phyloP scores from a whole-genome alignment of 2,888 invertebrate species.

The Drosophila niveifrons region DNA sequence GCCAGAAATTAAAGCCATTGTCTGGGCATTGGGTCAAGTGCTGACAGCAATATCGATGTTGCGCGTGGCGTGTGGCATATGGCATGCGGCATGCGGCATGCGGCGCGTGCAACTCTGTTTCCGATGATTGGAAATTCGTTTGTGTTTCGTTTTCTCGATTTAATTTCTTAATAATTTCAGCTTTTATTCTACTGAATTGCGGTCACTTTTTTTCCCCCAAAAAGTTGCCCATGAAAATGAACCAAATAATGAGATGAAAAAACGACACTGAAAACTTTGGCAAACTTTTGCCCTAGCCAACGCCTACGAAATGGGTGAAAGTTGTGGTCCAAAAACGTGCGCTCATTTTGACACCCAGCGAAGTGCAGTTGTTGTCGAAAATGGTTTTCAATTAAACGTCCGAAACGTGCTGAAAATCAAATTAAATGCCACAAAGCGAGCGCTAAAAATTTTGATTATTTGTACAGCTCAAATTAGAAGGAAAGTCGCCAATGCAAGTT shows the following conservation, averaged over 20 bases:
- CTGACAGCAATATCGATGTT: conserved; percentile 52
- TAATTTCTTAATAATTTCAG: conserved; percentile 4
- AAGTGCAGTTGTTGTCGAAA: conserved; percentile 59
- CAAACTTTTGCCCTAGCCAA: conserved; percentile 56
- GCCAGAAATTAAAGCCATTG: conserved; percentile 75
- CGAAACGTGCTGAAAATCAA: conserved; percentile 79
- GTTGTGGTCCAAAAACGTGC: conserved; percentile 68
- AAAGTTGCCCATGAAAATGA: conserved; percentile 23
- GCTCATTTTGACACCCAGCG: conserved; percentile 72
- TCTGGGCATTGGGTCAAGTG: conserved; percentile 76
- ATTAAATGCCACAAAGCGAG: conserved; percentile 71
- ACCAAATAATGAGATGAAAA: conserved; percentile 31
- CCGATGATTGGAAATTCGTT: conserved; percentile 47
- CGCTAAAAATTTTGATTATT: conserved; percentile 76
- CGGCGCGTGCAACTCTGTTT: conserved; percentile 60
- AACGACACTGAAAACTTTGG: conserved; percentile 6
- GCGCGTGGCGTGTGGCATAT: conserved; percentile 21
- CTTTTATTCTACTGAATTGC: background rate
- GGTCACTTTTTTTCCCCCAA: background rate
- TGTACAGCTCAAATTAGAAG: conserved; percentile 75
- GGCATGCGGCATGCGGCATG: conserved; percentile 65
- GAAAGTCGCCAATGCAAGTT: conserved; percentile 72
- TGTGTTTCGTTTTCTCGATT: background rate
- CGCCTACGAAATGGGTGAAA: conserved; percentile 73
- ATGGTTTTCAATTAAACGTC: conserved; percentile 62